These are phyloP conservation scores for Lacanobia wlatinum DNA, from an alignment of 2,888 invertebrate species.

Conservation along the genomic window DNA sequence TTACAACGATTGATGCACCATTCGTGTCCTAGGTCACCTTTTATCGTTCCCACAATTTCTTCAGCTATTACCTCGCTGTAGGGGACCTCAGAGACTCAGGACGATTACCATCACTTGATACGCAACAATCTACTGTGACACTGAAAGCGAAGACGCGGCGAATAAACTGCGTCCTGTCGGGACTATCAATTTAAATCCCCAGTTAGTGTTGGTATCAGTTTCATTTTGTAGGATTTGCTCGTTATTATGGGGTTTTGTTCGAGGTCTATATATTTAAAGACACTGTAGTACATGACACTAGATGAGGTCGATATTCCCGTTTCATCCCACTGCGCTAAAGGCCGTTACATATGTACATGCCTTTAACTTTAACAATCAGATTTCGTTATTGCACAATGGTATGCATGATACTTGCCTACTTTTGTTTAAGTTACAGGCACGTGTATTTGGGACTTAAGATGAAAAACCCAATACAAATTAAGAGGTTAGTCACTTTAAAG, in stretches of 20 bases:
- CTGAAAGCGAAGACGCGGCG: constrained; percentile 67
- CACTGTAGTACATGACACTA: not conserved
- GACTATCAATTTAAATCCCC: constrained; percentile 67
- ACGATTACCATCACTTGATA: constrained; percentile 45
- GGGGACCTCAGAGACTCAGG: constrained; percentile 27
- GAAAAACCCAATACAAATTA: too few species aligned
- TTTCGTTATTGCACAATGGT: too few species aligned
- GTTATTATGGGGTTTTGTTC: constrained; percentile 35
- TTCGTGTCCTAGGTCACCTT: not conserved
- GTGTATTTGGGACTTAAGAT: too few species aligned
- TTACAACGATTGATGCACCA: not conserved
- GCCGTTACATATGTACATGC: too few species aligned
- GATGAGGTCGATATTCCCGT: not conserved
- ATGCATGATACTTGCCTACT: too few species aligned
- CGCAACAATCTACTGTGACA: constrained; percentile 70
- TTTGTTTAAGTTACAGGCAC: too few species aligned
- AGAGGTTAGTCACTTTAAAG: too few species aligned
- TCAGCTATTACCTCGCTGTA: not conserved
- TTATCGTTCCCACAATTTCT: constrained; percentile 17
- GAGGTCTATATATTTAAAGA: constrained; percentile 5
- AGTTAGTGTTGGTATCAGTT: constrained; percentile 54
- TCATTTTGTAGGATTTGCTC: constrained; percentile 45
- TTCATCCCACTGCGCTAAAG: too few species aligned
- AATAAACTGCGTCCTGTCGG: constrained; percentile 75
- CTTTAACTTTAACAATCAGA: too few species aligned